Evolutionary conservation across 2,888 invertebrate genomes (phyloP), one percentile per base, ranked within the genome.

Genomic region (Thereva unica): DNA sequence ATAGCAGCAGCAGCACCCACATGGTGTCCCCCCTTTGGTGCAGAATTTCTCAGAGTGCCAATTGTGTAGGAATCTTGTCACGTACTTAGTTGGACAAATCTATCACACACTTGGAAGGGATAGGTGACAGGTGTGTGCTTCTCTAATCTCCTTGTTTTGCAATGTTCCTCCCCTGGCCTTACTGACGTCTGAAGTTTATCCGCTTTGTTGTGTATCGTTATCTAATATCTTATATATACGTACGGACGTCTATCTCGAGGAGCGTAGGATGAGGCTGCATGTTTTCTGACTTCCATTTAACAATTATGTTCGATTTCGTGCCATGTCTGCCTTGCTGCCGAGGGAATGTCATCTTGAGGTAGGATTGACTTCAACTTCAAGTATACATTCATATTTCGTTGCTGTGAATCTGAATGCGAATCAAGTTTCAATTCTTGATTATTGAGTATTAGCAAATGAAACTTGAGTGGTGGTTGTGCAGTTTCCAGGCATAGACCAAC

Each of bases 31-130:
- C 59, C 59, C 59, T 47, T 49, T 23, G 23, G 23, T 23, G 23
- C 23, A 23, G 23, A 23, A 23, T 23, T 23, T 23, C 23, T 23
- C 23, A 49, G 49, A 59, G 38, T 49, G 12, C 49, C 41, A 50
- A 52, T 9, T 64, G 52, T 55, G 54, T 55, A 47, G 47, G 53
- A 64, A 64, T 47, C 64, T 55, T 64, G 64, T 64, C 64, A 64
- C 64, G 64, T 64, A 64, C 54, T 64, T 64, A 53, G 55, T 40
- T 52, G 47, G 38, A 64, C 64, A 64, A 64, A 64, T 64, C 64
- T 64, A 64, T 64, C 64, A 54, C 37, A 64, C 38, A 64, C 44
- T 42, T 44, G 34, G 23, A 23, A 23, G 34, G 10, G 45, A 10
- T 23, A 12, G 53, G 64, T 53, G 64, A 64, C 64, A 64, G 64